Base-by-base conservation (phyloP, 2,797 vertebrate genomes). In the Phataginus tricuspis region DNA sequence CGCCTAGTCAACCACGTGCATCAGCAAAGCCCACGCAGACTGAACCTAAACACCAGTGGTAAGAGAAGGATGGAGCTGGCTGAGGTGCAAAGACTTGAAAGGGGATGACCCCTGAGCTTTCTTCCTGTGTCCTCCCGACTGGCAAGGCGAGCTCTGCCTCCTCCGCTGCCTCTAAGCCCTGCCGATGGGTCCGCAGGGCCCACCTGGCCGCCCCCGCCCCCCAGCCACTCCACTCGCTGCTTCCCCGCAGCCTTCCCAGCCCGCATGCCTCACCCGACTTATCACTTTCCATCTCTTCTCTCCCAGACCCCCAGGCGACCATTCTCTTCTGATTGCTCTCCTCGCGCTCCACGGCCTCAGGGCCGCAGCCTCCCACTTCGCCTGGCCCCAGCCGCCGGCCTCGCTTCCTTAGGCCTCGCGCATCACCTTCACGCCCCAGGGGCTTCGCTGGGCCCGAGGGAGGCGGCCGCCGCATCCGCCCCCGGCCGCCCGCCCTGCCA, bases 401-500 rank as follows among this genome's bases (percentile, higher is more conserved):
- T 59, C 94, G 89, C 86, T 85, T 96, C 61, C 31, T 69, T 15
- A 1, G 49, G 78, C 74, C 82, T 39, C 64, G 84, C 1, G 34
- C 15, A 4, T 71, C 34, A 25, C 51, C 85, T 42, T 86, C 93
- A 0, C 18, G 69, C 69, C 90, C 74, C 0, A 9, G 37, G 78
- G 82, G 18, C 7, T 18, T 55, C 8, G 27, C 4, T 0, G 64
- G 0, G 31, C 77, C 86, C 0, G 66, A 18, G 21, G 69, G 0
- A 31, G 2, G 49, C 1, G 25, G 95, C 59, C 77, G 92, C 78
- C 0, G 85, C 97, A 97, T 96, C 31, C 14, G 97, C 49, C 95
- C 83, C 0, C 72, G 21, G 31, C 64, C 0, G 6, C 71, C 71
- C 3, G 7, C 13, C 69, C 61, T 14, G 19, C 64, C n/a, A 1